These are phyloP conservation scores for Dolichotis patagonum DNA, from an alignment of 2,113 vertebrate species.

Conservation along the genomic window DNA sequence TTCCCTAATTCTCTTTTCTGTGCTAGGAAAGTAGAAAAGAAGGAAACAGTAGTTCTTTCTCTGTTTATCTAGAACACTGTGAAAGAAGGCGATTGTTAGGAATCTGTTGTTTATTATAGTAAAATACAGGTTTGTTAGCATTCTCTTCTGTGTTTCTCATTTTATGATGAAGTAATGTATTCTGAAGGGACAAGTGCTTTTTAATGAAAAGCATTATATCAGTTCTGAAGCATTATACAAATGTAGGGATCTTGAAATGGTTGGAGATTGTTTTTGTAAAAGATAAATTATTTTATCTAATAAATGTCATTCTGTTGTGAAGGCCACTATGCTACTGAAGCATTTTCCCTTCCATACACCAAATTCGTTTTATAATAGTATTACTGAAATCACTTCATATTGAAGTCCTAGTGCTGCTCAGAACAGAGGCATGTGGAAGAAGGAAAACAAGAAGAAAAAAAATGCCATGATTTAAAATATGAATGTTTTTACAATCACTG, in stretches of 20 bases:
- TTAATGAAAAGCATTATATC: neutral
- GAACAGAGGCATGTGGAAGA: conserved; percentile 26
- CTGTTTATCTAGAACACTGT: neutral
- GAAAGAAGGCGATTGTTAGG: neutral
- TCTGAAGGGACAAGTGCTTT: conserved; percentile 11
- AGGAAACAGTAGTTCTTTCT: neutral
- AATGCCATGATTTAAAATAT: conserved; percentile 13
- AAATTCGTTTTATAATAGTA: conserved; percentile 23
- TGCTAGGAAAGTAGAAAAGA: neutral
- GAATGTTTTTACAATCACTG: neutral
- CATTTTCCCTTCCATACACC: neutral
- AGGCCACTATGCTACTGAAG: neutral
- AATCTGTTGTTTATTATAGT: neutral
- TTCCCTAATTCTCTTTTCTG: neutral
- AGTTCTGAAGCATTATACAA: conserved; percentile 36
- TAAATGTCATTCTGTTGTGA: conserved; percentile 24
- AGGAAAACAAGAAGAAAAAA: neutral
- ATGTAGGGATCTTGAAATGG: conserved; percentile 45
- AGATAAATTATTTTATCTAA: conserved; percentile 18
- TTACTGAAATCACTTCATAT: neutral
- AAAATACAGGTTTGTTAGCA: neutral
- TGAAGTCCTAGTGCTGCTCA: neutral
- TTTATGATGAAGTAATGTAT: conserved; percentile 29
- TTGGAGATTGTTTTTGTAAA: conserved; percentile 24
- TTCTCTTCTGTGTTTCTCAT: conserved; percentile 16